Evolutionary conservation across 2,797 vertebrate species (phyloP), one percentile per base, ranked within the genome.

Genomic region (Ceryle rudis): DNA sequence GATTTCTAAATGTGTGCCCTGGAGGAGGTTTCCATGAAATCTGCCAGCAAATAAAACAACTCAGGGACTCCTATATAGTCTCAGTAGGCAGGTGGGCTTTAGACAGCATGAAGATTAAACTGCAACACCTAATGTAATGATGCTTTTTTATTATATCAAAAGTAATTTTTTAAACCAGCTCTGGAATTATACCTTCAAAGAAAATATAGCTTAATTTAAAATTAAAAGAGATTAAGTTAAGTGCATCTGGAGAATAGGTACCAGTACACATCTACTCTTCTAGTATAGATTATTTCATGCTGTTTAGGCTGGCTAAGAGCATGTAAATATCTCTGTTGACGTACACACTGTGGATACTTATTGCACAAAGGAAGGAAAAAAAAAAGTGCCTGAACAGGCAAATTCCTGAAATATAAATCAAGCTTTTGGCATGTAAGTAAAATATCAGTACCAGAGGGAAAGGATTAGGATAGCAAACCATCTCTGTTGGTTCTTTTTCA

Each of bases 11-110:
- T 74, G 88, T 26, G n/a, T 89, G 78, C 77, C 80, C 88, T 90
- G 89, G 74, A 95, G 92, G 96, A 80, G 51, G 69, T 75, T 96
- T 97, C 58, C 41, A 51, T 86, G 73, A 91, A 96, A 96, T 94
- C 69, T 93, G 81, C 71, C 78, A 86, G 52, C 80, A 95, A 91
- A 51, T 86, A 90, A 97, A 93, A 84, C 81, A 78, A 62, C 91
- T 90, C 22, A 4, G 78, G 73, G 57, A 75, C 31, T 93, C 46
- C 52, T 60, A 3, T 90, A 13, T 16, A 35, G 55, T 58, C 86
- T 94, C 89, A 84, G 80, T 71, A 58, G 86, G 69, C 93, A 93
- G 86, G 89, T 94, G 94, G 75, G 47, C 70, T 96, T 94, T 86
- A 87, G 71, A 86, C 51, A 84, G 39, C 16, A 71, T 29, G 72